A percentile compares a stretch with the other conserved stretches of the same genome.
phyloP scores from a whole-genome alignment of 2,113 vertebrate species.

The Brachypteracias leptosomus region DNA sequence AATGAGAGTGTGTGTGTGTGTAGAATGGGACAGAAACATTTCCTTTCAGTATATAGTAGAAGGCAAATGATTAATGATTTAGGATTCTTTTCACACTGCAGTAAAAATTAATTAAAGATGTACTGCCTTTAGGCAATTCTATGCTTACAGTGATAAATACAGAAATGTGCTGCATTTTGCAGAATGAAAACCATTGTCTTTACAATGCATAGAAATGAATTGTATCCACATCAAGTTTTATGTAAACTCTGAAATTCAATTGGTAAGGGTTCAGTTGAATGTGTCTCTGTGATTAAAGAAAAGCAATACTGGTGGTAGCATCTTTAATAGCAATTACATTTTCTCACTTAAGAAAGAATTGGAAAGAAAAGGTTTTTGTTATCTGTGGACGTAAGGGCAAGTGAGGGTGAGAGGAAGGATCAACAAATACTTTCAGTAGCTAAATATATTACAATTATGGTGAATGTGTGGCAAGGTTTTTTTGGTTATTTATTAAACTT shows the following conservation, averaged over 20 bases:
- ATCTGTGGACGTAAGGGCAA: neutral
- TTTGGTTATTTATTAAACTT: neutral
- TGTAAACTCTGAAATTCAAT: conserved; percentile 59
- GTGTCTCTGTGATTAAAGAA: conserved; percentile 48
- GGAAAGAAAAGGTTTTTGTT: conserved; percentile 28
- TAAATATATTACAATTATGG: neutral
- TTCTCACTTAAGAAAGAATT: conserved; percentile 17
- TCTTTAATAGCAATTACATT: conserved; percentile 35
- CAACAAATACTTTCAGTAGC: neutral
- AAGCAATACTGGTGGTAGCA: neutral
- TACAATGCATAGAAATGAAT: conserved; percentile 17
- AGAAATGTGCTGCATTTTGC: conserved; percentile 52
- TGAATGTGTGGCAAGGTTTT: neutral
- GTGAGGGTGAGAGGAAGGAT: neutral
- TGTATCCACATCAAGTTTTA: conserved; percentile 49
- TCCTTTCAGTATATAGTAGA: conserved; percentile 35
- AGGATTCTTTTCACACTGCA: conserved; percentile 41
- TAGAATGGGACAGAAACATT: neutral
- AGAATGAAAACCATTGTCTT: conserved; percentile 42
- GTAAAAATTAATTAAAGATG: conserved; percentile 66
- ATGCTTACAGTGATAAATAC: conserved; percentile 44
- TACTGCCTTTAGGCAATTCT: conserved; percentile 40
- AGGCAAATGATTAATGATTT: conserved; percentile 51
- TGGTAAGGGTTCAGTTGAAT: conserved; percentile 44
- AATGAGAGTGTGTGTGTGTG: neutral